A percentile compares a stretch with the other conserved stretches of the same genome.
Evolutionary conservation across 2,113 vertebrate species (phyloP).

Genomic region (Ailuropoda melanoleuca): DNA sequence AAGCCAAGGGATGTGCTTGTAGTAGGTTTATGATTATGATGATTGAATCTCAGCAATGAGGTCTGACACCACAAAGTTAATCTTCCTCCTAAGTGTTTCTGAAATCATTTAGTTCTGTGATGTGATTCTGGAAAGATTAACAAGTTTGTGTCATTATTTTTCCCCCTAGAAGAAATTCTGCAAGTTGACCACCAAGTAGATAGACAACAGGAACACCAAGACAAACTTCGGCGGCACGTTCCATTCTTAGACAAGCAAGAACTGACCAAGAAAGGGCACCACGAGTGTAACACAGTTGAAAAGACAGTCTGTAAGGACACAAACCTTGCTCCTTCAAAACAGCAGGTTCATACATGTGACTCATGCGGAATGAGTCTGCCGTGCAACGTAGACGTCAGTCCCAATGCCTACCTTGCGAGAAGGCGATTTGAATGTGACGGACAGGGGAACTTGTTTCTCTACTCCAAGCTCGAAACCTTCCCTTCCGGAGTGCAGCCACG

Average conservation of each 20-base stretch:
- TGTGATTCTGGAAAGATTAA: background rate
- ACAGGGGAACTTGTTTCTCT: background rate
- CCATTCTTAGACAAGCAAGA: background rate
- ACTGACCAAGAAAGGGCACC: background rate
- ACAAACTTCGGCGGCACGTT: background rate
- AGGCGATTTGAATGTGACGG: background rate
- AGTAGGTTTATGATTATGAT: background rate
- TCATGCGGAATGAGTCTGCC: background rate
- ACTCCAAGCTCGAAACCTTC: background rate
- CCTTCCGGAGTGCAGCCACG: fast-evolving
- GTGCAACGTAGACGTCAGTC: fast-evolving
- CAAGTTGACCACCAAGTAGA: background rate
- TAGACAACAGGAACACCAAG: background rate
- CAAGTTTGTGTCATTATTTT: background rate
- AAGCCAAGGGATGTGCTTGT: background rate
- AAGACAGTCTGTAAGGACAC: background rate
- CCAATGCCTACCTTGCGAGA: background rate
- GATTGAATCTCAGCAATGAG: background rate
- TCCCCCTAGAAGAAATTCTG: background rate
- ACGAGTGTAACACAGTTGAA: no score
- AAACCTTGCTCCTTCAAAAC: background rate
- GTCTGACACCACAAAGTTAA: background rate
- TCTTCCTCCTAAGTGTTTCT: background rate
- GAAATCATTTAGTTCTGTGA: background rate
- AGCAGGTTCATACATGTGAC: background rate